Evolutionary conservation across 2,797 vertebrate genomes (phyloP).

Genomic region (Silurus lanzhouensis): DNA sequence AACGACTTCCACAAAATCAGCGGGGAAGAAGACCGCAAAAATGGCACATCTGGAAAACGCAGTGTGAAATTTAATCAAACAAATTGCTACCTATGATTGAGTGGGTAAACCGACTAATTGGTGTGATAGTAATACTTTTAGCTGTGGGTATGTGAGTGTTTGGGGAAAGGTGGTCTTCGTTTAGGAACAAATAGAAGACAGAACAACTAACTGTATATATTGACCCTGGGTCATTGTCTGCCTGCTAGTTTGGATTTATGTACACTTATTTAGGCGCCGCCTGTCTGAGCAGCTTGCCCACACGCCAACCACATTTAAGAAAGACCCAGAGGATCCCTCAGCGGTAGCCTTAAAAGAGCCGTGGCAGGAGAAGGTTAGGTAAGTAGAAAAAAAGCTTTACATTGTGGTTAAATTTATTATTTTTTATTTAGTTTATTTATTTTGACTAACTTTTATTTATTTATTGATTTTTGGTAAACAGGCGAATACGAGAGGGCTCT

Average conservation of each 20-base stretch:
- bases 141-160: too few relatives aligned
- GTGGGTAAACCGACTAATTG: not conserved
- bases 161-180: too few relatives aligned
- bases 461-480: conserved; percentile 55
- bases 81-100: too few relatives aligned
- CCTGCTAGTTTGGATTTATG: not conserved
- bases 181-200: too few relatives aligned
- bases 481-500: conserved; percentile 90
- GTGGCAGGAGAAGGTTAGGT: conserved; percentile 97
- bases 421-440: not conserved
- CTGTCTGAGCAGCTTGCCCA: conserved; percentile 93
- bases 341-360: conserved; percentile 96
- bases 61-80: too few relatives aligned
- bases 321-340: conserved; percentile 93
- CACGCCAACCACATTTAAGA: conserved; percentile 89
- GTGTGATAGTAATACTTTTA: not conserved
- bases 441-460: not conserved
- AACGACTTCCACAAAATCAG: not conserved
- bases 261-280: conserved; percentile 74
- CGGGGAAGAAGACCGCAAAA: too few relatives aligned
- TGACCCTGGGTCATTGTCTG: too few relatives aligned
- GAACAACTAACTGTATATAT: too few relatives aligned
- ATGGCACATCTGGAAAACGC: too few relatives aligned
- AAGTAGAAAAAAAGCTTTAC: conserved; percentile 40
- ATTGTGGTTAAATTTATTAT: too few relatives aligned